Conservation (phyloP, 2,888 invertebrate genomes). For the Heliconius cydno region DNA sequence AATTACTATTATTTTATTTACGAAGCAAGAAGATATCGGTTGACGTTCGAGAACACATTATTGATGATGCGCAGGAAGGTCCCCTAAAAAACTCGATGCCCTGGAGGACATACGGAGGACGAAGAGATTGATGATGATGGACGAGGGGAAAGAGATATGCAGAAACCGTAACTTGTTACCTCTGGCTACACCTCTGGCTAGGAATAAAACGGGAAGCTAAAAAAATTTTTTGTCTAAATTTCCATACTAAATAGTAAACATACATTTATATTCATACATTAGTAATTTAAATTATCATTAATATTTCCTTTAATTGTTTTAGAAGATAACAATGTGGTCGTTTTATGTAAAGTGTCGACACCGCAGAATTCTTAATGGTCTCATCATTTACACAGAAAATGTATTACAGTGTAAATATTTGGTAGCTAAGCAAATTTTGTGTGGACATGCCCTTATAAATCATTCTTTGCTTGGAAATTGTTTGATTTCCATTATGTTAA, state of each 20-base stretch:
- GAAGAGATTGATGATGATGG: neutral
- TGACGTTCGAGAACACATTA: neutral
- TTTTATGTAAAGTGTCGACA: neutral
- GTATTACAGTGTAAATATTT: constrained; percentile 9
- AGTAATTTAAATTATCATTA: neutral
- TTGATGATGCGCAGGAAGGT: neutral
- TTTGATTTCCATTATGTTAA: constrained; percentile 14
- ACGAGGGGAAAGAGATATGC: neutral
- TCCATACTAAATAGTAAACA: neutral
- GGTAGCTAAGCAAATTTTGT: neutral
- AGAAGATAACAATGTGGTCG: neutral
- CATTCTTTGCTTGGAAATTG: constrained; percentile 2
- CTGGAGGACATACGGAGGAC: neutral
- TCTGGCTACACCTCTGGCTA: neutral
- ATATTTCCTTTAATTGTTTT: neutral
- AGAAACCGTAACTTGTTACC: neutral
- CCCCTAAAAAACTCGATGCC: neutral
- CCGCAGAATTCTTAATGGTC: constrained; percentile 7
- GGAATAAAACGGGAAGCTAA: neutral
- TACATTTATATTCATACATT: neutral
- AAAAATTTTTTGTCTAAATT: neutral
- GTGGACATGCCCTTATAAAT: neutral
- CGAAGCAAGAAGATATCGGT: neutral
- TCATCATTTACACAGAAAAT: constrained; percentile 7
- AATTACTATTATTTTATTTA: no score